Base-by-base conservation (phyloP, 2,888 invertebrate species). In the Nematopogon swammerdamellus region DNA sequence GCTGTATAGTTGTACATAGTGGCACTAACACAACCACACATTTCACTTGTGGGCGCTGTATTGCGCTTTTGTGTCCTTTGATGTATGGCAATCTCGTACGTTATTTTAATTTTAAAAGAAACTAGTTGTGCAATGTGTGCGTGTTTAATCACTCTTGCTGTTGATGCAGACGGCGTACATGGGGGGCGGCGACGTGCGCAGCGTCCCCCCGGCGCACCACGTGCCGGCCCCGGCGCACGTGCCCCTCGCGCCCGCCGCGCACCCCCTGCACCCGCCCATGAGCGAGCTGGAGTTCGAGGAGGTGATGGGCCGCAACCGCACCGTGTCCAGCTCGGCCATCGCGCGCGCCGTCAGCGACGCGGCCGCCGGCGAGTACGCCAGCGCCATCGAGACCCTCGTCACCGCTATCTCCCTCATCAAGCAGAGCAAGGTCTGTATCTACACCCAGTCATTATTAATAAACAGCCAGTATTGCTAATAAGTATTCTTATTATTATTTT, bases 391-490 rank as follows among this genome's bases (percentile, higher is more conserved):
- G 79, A 99, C 99, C 2, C 82, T 99, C 55, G 96, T 97, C 52
- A 99, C 99, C 0, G 99, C 99, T 6, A 97, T 99, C 61, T 97
- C 97, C 8, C 83, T 99, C 51, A 99, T 99, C 59, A 97, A 97
- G 69, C 97, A 98, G 81, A 97, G 97, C 50, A 94, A 95, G 79
- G 87, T 84, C 48, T 63, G 68, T 19, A 0, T 67, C n/a, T n/a
- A n/a, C n/a, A n/a, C n/a, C n/a, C n/a, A n/a, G n/a, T n/a, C n/a
- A n/a, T 69, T 51, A 5, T n/a, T n/a, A n/a, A n/a, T n/a, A n/a
- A n/a, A n/a, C n/a, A n/a, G n/a, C n/a, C n/a, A n/a, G n/a, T n/a
- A n/a, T n/a, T n/a, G n/a, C n/a, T n/a, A n/a, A n/a, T n/a, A n/a
- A n/a, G n/a, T n/a, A n/a, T n/a, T n/a, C n/a, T n/a, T n/a, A n/a